Evolutionary conservation across 2,888 invertebrate species (phyloP).

Genomic region (Conops quadrifasciatus): DNA sequence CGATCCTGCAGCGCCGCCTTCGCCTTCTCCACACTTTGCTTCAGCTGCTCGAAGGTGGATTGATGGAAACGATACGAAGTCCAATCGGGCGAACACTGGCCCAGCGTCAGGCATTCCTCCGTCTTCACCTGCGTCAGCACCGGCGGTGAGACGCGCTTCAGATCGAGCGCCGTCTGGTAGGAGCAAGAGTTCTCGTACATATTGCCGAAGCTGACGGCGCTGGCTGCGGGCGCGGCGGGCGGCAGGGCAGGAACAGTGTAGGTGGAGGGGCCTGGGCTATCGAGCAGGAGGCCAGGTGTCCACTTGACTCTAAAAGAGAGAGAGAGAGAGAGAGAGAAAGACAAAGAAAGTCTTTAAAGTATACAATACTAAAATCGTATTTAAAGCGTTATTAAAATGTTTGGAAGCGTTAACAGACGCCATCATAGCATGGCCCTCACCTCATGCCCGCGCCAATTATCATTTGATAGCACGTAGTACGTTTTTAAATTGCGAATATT

Average conservation of each 20-base stretch:
- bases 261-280: constrained; percentile 30
- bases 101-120: constrained; percentile 66
- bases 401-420: not conserved
- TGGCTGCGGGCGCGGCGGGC: constrained; percentile 4
- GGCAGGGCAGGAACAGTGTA: constrained; percentile 26
- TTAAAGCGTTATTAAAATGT: not conserved
- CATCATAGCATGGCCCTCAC: constrained; percentile 40
- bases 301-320: constrained; percentile 60
- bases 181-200: constrained; percentile 96
- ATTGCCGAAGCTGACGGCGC: constrained; percentile 25
- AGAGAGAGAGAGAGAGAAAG: not conserved
- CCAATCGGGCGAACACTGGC: constrained; percentile 75
- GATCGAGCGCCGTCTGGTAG: constrained; percentile 84
- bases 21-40: constrained; percentile 90
- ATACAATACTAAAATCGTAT: not conserved
- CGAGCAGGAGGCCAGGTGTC: constrained; percentile 50
- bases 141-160: constrained; percentile 73
- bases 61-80: constrained; percentile 83
- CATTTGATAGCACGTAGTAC: constrained; percentile 21
- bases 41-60: constrained; percentile 88
- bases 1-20: constrained; percentile 84
- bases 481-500: constrained; percentile 1
- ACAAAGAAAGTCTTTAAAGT: constrained; percentile 9
- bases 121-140: constrained; percentile 66
- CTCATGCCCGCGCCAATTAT: constrained; percentile 47